Conservation (phyloP, 2,888 invertebrate genomes). For the Meliscaeva auricollis region DNA sequence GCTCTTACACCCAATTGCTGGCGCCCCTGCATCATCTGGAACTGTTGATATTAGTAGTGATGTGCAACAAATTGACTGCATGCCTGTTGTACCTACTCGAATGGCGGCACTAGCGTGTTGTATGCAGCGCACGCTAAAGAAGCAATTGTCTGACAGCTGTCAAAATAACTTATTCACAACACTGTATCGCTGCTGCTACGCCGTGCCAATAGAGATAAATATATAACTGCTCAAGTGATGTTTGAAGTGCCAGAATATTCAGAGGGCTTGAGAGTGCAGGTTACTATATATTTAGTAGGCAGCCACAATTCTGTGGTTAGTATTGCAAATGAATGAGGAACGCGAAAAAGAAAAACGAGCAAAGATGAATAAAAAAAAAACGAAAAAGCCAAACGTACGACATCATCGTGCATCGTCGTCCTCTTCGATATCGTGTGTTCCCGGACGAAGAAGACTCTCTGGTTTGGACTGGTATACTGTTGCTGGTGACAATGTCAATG, state of each 20-base stretch:
- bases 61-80: constrained; percentile 68
- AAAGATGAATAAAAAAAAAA: not conserved
- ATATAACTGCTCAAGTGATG: too few species aligned
- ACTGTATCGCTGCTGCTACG: constrained; percentile 7
- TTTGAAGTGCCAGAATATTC: not conserved
- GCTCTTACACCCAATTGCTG: not conserved
- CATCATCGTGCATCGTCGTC: not conserved
- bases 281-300: too few species aligned
- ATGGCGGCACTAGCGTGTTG: not conserved
- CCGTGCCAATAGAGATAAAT: constrained; percentile 54
- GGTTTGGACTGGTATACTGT: too few species aligned
- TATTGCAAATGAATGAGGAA: constrained; percentile 34
- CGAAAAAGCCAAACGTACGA: constrained; percentile 10
- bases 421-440: constrained; percentile 15
- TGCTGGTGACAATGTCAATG: constrained; percentile 71
- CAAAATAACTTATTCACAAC: constrained; percentile 74
- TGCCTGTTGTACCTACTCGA: constrained; percentile 23
- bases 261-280: constrained; percentile 25
- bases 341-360: not conserved
- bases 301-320: constrained; percentile 13
- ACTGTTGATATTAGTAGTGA: constrained; percentile 44
- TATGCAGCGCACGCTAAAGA: constrained; percentile 61
- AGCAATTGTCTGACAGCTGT: constrained; percentile 73
- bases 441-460: constrained; percentile 20
- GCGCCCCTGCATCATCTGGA: not conserved